Conservation (phyloP, 2,888 invertebrate species). For the Drepanosiphum platanoidis region DNA sequence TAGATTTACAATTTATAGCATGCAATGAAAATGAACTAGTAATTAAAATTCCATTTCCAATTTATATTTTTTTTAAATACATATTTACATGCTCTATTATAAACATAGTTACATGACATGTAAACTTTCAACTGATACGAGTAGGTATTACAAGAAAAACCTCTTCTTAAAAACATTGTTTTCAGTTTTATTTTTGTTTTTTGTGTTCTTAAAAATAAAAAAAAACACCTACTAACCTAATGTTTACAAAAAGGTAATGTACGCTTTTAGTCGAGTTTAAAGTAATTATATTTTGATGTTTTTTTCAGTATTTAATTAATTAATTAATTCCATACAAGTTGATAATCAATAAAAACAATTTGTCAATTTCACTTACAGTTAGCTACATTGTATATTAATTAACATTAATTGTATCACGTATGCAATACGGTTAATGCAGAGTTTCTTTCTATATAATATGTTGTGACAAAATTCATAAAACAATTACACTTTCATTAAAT, state of each 20-base stretch:
- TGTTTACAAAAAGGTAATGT: neutral
- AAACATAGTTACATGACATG: constrained; percentile 12
- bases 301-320: neutral
- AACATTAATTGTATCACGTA: neutral
- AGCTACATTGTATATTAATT: neutral
- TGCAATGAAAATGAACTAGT: neutral
- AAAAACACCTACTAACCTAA: neutral
- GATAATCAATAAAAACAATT: neutral
- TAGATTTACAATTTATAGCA: constrained; percentile 20
- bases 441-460: neutral
- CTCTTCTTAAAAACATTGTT: neutral
- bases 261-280: neutral
- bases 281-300: neutral
- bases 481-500: neutral
- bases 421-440: neutral
- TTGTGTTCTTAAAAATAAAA: constrained; percentile 9
- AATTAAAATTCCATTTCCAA: neutral
- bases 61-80: constrained; percentile 1
- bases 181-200: constrained; percentile 4
- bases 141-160: neutral
- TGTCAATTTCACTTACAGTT: neutral
- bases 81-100: constrained; percentile 2
- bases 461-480: neutral
- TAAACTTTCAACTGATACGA: neutral
- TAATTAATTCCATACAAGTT: neutral